Percentiles rank a stretch among this genome's conserved stretches.
Conservation (phyloP, 1,140 invertebrate genomes). For the Penaeus vannamei region DNA sequence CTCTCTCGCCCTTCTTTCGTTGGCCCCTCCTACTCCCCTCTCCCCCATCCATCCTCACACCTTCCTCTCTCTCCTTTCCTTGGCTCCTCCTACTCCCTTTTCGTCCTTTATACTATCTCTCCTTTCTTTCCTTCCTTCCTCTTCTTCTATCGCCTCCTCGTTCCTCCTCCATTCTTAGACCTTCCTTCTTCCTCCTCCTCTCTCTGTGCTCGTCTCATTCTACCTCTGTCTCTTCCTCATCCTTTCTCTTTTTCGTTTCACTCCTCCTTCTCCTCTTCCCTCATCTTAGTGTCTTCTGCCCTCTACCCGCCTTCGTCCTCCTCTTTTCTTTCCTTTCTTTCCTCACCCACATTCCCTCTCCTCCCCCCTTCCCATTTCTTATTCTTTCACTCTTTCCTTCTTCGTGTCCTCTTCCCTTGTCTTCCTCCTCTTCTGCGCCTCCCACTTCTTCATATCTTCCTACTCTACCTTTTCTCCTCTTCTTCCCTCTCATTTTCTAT, state of each 20-base stretch:
- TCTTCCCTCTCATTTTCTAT: background rate
- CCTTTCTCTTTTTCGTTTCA: background rate
- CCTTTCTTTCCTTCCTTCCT: no score
- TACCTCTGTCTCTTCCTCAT: no score
- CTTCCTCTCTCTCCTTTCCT: background rate
- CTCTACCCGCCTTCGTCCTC: background rate
- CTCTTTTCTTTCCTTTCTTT: no score
- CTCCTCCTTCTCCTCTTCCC: background rate
- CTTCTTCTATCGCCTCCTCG: no score
- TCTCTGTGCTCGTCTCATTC: no score
- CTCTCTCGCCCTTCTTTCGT: background rate
- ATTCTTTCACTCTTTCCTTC: background rate
- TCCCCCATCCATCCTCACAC: background rate
- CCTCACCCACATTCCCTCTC: background rate
- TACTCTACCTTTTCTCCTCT: background rate
- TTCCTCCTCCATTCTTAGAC: no score
- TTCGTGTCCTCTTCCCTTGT: background rate
- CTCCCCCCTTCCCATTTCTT: background rate
- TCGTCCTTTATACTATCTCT: no score
- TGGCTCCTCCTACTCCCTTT: background rate
- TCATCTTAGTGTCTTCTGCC: background rate
- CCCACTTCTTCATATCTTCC: background rate
- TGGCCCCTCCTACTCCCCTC: background rate
- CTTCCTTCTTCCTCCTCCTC: no score
- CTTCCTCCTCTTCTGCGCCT: no score